Base-by-base conservation (phyloP, 2,888 invertebrate genomes). In the Morinoia aosen region DNA sequence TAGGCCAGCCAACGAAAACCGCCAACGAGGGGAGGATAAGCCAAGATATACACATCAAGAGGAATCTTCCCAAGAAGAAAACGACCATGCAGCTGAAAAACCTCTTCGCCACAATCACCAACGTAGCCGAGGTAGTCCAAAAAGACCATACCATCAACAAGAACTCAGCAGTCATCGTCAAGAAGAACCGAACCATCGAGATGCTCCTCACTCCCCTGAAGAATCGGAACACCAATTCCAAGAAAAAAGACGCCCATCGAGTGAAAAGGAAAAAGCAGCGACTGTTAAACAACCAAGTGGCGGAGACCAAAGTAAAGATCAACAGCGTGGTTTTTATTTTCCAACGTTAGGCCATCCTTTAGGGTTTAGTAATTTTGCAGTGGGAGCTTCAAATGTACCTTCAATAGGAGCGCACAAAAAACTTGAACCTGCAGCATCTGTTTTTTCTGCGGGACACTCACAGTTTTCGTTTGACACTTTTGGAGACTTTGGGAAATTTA, bases 401-500 rank as follows among this genome's bases (percentile, higher is more conserved):
- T 19, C 57, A 58, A 33, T 19, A 57, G 93, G 93, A 10, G 19
- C 57, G 14, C 93, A 93, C 0, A 39, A 93, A 33, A 93, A 93
- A 93, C 93, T 93, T 33, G 93, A 93, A 93, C 93, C 93, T 57
- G 39, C 93, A 57, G 93, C 93, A 11, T 57, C 93, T 5, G 93
- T 39, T 2, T 93, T 57, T 93, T 33, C 48, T 57, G n/a, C 57
- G 3, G 93, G 93, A 10, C 93, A 93, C 48, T 48, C 93, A 12
- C 57, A 33, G 11, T 93, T 93, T 48, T 57, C 93, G 33, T 93
- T 93, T 16, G 93, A 93, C 33, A 93, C 57, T 57, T 93, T 93
- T 33, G 93, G 93, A 93, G 93, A 93, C 33, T 93, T 93, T 57
- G 93, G 93, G 3, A 93, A 93, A 57, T 93, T 93, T 57, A 33